Evolutionary conservation across 2,888 invertebrate genomes (phyloP).

Genomic region (Anaspis maculata): DNA sequence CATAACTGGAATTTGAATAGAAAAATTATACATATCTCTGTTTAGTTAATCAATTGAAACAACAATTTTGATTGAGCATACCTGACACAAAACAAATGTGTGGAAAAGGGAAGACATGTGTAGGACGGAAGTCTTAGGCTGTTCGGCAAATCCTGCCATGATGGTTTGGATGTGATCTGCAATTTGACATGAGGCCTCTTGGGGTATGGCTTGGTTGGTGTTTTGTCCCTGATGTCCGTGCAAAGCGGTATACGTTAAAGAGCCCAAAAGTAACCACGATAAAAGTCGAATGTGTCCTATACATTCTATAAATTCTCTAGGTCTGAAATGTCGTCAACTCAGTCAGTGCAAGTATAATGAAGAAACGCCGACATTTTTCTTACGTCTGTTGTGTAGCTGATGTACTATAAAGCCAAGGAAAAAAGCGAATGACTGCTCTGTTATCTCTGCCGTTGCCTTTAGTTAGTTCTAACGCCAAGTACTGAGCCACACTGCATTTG

Average conservation of each 20-base stretch:
- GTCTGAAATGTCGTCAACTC: slow-evolving; percentile 51
- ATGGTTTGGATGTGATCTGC: slow-evolving; percentile 97
- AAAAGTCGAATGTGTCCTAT: slow-evolving; percentile 88
- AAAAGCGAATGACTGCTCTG: slow-evolving; percentile 67
- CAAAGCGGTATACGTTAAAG: slow-evolving; percentile 80
- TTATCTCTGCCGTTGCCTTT: slow-evolving; percentile 79
- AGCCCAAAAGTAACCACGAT: slow-evolving; percentile 93
- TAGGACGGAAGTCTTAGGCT: slow-evolving; percentile 81
- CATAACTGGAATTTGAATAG: slow-evolving; percentile 67
- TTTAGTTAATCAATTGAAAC: not conserved
- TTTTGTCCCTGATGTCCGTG: slow-evolving; percentile 45
- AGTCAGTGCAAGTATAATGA: too few species aligned
- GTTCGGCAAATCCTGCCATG: slow-evolving; percentile 94
- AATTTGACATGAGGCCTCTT: slow-evolving; percentile 92
- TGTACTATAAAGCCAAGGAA: slow-evolving; percentile 86
- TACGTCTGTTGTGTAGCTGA: slow-evolving; percentile 77
- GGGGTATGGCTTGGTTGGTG: slow-evolving; percentile 79
- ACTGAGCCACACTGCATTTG: slow-evolving; percentile 91
- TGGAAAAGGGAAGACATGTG: slow-evolving; percentile 96
- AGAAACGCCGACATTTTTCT: too few species aligned
- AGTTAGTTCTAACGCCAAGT: slow-evolving; percentile 88
- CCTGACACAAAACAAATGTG: slow-evolving; percentile 94
- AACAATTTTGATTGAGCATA: too few species aligned
- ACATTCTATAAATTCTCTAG: slow-evolving; percentile 91
- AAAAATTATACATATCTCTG: too few species aligned